Base-by-base conservation (phyloP, 2,888 invertebrate genomes). In the Alitta virens region DNA sequence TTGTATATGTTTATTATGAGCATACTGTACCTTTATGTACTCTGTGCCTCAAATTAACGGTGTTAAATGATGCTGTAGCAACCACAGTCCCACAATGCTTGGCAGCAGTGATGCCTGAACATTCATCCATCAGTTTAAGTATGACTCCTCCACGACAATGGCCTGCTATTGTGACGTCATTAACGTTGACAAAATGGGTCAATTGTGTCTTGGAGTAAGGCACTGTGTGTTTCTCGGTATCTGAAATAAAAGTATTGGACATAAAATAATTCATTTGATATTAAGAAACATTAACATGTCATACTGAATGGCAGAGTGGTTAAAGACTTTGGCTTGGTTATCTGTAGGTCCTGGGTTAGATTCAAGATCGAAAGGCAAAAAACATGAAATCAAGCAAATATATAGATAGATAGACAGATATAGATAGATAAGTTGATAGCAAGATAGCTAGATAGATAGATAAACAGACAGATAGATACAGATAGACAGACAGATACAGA, bases 121-220 rank as follows among this genome's bases (percentile, higher is more conserved):
- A 63, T 56, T 63, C 56, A 42, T 63, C 63, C 63, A 63, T 63
- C 51, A 55, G 23, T 27, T 63, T 61, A 53, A 63, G 33, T n/a
- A 61, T 42, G 2, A 60, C 60, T 3, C 63, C 63, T 21, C 60
- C 63, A n/a, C 14, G 38, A 9, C 14, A 21, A 38, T 63, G 26
- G 14, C 63, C 63, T 3, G 18, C 14, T 2, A 18, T 14, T 16
- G 51, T 40, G 14, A 42, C 14, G n/a, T 63, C 63, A 23, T 26
- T 26, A 2, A 49, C 46, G 9, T 24, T 38, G 25, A 63, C 58
- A 16, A 63, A 25, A 21, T 63, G 56, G 42, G 27, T 52, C n/a
- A 63, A 53, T 3, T 43, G 49, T 9, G 58, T 52, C 46, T 56
- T 63, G 43, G 63, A 63, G 40, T 58, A 55, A 5, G 23, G 23